Evolutionary conservation across 2,113 vertebrate genomes (phyloP), one percentile per base, ranked within the genome.

Genomic region (Edolisoma coerulescens): DNA sequence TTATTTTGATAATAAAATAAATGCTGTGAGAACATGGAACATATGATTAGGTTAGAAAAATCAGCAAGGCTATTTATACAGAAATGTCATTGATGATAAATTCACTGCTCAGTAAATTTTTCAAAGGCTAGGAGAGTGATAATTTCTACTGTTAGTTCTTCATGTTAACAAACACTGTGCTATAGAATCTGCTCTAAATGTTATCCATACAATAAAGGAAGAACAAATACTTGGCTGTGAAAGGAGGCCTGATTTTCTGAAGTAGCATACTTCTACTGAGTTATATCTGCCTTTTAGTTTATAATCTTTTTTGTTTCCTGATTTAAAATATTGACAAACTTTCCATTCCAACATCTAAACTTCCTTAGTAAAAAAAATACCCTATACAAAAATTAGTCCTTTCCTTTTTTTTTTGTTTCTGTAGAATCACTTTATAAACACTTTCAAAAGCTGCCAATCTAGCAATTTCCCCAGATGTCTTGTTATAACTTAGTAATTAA

Each of bases 401-500:
- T 76, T 78, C 19, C 7, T 37, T 67, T 80, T n/a, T n/a, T n/a
- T n/a, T n/a, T 70, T 39, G 37, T 78, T 37, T 15, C 77, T 67
- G 8, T 68, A 77, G 93, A 95, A 89, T 71, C 60, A 78, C 56
- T 89, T 92, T 42, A 39, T 74, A 84, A 93, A 90, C 44, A 76
- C 74, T 95, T 89, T 83, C 63, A 61, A 89, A 87, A 91, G 33
- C 86, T 95, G 80, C 54, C 95, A 95, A 53, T 95, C 81, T 84
- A 74, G 49, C 39, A 85, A 53, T 71, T 90, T 87, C 84, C 91
- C 90, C 76, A 87, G 86, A 81, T 91, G 80, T 87, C 85, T 94
- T 95, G 64, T 96, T 96, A 65, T 82, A 76, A 53, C 49, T 61
- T 70, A 63, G 84, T 94, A 96, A 96, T 96, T 92, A 96, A 96